Evolutionary conservation across 2,888 invertebrate species (phyloP).

Genomic region (Augiades crinisus): DNA sequence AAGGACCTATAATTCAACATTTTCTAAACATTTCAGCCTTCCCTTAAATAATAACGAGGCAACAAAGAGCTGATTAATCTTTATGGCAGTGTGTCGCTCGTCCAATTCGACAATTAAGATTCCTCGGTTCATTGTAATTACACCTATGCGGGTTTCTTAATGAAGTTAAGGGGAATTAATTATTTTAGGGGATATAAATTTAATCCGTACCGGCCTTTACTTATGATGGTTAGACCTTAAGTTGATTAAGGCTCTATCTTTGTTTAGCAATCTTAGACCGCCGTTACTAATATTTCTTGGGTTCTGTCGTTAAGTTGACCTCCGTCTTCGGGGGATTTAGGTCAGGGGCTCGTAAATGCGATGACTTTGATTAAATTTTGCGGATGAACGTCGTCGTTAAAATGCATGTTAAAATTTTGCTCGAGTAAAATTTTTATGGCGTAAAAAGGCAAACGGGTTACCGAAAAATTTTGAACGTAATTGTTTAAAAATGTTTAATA

Average conservation of each 20-base stretch:
- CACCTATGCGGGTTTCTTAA: constrained; percentile 80
- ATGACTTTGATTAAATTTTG: constrained; percentile 1
- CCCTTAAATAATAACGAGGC: too few relatives aligned
- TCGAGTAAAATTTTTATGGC: too few relatives aligned
- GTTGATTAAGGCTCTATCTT: constrained; percentile 40
- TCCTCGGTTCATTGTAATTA: constrained; percentile 80
- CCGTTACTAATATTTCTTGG: constrained; percentile 23
- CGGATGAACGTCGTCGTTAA: neutral
- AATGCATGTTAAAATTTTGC: too few relatives aligned
- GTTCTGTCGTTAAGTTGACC: constrained; percentile 17
- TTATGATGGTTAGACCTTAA: constrained; percentile 54
- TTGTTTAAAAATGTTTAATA: too few relatives aligned
- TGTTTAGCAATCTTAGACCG: constrained; percentile 35
- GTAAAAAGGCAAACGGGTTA: too few relatives aligned
- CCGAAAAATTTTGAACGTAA: too few relatives aligned
- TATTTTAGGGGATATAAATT: constrained; percentile 77
- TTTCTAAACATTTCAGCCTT: too few relatives aligned
- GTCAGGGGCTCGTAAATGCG: neutral
- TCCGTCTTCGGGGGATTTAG: neutral
- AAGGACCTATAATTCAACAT: too few relatives aligned
- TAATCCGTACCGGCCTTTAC: constrained; percentile 72
- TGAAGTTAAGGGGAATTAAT: constrained; percentile 81
- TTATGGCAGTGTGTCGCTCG: constrained; percentile 41
- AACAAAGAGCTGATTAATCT: constrained; percentile 26
- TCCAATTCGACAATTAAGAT: constrained; percentile 79